Conservation (phyloP, 2,797 vertebrate species). For the Arctocebus calabarensis region DNA sequence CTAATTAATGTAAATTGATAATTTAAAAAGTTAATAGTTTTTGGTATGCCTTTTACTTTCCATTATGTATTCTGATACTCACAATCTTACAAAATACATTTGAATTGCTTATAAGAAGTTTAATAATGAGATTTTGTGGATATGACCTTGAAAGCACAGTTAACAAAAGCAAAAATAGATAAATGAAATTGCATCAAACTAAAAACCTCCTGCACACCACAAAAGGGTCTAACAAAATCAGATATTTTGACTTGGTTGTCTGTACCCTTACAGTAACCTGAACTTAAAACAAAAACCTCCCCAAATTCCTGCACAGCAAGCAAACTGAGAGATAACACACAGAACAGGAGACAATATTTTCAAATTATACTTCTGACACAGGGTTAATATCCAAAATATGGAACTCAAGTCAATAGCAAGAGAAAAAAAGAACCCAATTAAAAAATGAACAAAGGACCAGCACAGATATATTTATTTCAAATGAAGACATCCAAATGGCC, state of each 20-base stretch:
- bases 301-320: neutral
- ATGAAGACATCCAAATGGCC: neutral
- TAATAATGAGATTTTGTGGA: neutral
- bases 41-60: neutral
- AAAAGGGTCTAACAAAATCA: too few species aligned
- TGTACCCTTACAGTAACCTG: too few species aligned
- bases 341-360: neutral
- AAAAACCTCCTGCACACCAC: neutral
- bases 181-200: neutral
- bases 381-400: neutral
- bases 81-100: constrained; percentile 19
- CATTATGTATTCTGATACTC: constrained; percentile 11
- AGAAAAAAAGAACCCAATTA: neutral
- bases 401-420: neutral
- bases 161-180: neutral
- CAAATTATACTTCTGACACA: neutral
- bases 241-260: too few species aligned
- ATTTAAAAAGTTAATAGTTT: constrained; percentile 9
- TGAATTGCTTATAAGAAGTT: constrained; percentile 18
- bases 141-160: neutral
- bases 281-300: too few species aligned
- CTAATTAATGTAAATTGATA: neutral
- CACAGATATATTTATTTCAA: neutral
- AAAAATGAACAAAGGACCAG: neutral
- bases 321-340: neutral